Percentiles rank a stretch among this genome's conserved stretches.
phyloP scores from a whole-genome alignment of 2,888 invertebrate species.

The Entomobrya multifasciata region DNA sequence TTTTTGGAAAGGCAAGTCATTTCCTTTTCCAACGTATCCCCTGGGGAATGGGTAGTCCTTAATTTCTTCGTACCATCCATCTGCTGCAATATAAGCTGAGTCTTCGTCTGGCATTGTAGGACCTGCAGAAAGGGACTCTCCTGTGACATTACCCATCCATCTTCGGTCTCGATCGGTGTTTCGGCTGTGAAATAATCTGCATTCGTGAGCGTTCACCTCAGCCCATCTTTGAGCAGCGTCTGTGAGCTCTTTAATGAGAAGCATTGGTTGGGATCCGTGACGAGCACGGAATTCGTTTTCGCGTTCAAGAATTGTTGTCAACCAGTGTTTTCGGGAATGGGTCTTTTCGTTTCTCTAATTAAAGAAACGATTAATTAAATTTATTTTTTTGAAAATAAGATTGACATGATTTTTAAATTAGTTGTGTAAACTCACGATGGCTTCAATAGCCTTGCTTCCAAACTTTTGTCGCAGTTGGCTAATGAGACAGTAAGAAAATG shows the following conservation, averaged over 20 bases:
- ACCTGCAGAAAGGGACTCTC: slow-evolving; percentile 40
- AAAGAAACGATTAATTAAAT: no score
- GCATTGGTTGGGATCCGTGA: slow-evolving; percentile 37
- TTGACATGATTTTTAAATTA: neutral
- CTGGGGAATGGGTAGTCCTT: slow-evolving; percentile 59
- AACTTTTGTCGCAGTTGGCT: slow-evolving; percentile 2
- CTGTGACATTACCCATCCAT: slow-evolving; percentile 28
- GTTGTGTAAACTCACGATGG: slow-evolving; percentile 33
- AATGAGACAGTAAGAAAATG: slow-evolving; percentile 53
- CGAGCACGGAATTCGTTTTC: slow-evolving; percentile 60
- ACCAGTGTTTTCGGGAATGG: slow-evolving; percentile 28
- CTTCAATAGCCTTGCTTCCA: slow-evolving; percentile 52
- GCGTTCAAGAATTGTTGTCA: slow-evolving; percentile 23
- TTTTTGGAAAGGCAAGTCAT: slow-evolving; percentile 5
- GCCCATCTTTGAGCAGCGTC: slow-evolving; percentile 63
- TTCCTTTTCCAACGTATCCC: slow-evolving; percentile 29
- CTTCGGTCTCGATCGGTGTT: neutral
- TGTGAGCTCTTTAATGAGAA: slow-evolving; percentile 14
- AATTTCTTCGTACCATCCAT: slow-evolving; percentile 63
- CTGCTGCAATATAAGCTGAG: slow-evolving; percentile 44
- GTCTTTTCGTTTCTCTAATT: slow-evolving; percentile 25
- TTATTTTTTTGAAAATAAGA: no score
- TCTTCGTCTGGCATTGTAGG: slow-evolving; percentile 23
- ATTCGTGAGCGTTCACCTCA: slow-evolving; percentile 40
- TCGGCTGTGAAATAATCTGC: slow-evolving; percentile 41